These are phyloP conservation scores for Etheostoma nigrum DNA, from an alignment of 2,797 vertebrate genomes.

Conservation along the genomic window DNA sequence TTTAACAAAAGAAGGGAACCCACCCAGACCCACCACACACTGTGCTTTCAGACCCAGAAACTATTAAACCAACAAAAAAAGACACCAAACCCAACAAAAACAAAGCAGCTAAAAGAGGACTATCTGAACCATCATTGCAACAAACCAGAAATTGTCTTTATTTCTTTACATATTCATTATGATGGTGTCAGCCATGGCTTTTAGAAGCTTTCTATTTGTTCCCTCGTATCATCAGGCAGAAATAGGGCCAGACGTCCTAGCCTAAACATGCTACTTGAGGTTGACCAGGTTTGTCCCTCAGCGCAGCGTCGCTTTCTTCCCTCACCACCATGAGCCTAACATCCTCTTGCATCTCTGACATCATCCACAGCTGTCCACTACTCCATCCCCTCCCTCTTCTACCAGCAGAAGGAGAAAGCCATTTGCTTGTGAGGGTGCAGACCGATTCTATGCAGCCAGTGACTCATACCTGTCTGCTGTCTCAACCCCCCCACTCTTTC, in stretches of 20 bases:
- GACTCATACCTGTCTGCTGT: constrained; percentile 60
- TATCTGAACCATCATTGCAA: neutral
- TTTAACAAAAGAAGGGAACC: neutral
- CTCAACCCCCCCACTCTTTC: neutral
- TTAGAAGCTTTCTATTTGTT: neutral
- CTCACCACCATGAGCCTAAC: constrained; percentile 32
- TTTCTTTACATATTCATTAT: neutral
- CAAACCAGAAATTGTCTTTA: neutral
- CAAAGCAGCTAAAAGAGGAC: neutral
- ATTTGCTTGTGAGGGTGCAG: constrained; percentile 57
- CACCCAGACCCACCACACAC: neutral
- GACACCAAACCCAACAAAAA: neutral
- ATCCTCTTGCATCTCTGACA: constrained; percentile 62
- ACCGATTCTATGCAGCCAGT: constrained; percentile 40
- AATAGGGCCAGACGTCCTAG: neutral
- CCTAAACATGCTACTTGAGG: constrained; percentile 34
- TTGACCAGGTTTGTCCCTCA: constrained; percentile 16
- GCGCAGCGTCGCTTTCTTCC: neutral
- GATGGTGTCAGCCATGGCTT: neutral
- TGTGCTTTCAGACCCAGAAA: neutral
- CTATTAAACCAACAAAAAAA: neutral
- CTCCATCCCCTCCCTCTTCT: constrained; percentile 33
- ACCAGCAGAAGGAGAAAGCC: constrained; percentile 50
- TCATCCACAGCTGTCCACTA: constrained; percentile 56
- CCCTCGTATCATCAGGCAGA: neutral